These are phyloP conservation scores for Pempheris klunzingeri DNA, from an alignment of 2,797 vertebrate genomes.

Conservation along the genomic window DNA sequence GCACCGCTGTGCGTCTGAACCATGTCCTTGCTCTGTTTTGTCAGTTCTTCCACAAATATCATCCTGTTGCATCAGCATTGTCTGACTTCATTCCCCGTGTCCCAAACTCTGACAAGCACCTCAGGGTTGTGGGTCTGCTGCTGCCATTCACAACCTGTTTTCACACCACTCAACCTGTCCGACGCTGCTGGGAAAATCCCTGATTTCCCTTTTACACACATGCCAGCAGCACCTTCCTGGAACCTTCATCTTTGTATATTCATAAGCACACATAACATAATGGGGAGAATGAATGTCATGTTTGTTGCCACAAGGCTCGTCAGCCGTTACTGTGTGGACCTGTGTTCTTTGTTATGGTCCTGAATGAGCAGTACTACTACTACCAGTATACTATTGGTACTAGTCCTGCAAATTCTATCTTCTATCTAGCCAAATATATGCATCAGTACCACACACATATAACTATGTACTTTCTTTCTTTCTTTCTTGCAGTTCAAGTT, in stretches of 20 bases:
- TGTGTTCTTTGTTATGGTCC: too few species aligned
- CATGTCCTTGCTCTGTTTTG: conserved; percentile 83
- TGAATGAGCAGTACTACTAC: too few species aligned
- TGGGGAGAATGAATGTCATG: not conserved
- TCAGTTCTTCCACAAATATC: conserved; percentile 81
- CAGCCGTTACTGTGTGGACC: too few species aligned
- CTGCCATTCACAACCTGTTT: conserved; percentile 84
- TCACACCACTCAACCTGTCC: conserved; percentile 81
- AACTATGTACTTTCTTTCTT: too few species aligned
- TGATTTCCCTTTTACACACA: conserved; percentile 75
- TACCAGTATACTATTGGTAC: too few species aligned
- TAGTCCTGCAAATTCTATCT: too few species aligned
- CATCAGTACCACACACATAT: too few species aligned
- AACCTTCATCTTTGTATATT: conserved; percentile 47
- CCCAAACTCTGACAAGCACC: conserved; percentile 68
- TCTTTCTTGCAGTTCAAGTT: conserved; percentile 2
- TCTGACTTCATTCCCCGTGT: conserved; percentile 76
- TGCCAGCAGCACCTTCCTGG: conserved; percentile 75
- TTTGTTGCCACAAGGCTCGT: conserved; percentile 9
- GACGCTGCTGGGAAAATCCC: conserved; percentile 69
- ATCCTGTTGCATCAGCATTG: conserved; percentile 85
- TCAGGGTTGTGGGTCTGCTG: conserved; percentile 79
- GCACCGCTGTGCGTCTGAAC: conserved; percentile 75
- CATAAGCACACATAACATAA: conserved; percentile 54
- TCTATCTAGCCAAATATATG: too few species aligned